Percentiles rank a stretch among this genome's conserved stretches.
phyloP scores from a whole-genome alignment of 1,140 invertebrate genomes.

The Cryptotermes secundus region DNA sequence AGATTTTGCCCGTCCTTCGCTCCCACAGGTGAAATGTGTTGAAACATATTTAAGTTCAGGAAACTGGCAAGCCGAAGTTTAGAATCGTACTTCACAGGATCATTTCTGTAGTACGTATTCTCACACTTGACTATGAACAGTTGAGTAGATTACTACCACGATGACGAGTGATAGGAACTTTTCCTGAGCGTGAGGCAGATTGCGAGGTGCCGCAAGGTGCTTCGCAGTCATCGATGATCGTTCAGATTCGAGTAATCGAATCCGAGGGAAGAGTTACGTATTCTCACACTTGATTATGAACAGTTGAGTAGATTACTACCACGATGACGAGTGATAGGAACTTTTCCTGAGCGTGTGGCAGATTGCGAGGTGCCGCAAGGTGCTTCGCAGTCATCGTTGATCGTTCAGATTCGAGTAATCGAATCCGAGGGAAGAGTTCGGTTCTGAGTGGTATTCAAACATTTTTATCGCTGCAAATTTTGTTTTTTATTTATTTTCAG shows the following conservation, averaged over 20 bases:
- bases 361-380: background rate
- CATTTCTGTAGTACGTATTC: conserved; percentile 6
- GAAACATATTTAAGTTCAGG: background rate
- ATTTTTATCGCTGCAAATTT: no score
- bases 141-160: no score
- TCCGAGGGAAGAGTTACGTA: no score
- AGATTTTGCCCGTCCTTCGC: background rate
- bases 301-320: background rate
- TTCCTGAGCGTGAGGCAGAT: no score
- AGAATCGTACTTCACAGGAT: conserved; percentile 11
- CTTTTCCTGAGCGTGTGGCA: background rate
- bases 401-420: background rate
- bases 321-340: background rate
- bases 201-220: no score
- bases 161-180: no score
- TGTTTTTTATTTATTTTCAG: no score
- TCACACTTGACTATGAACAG: no score
- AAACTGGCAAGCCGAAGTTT: background rate
- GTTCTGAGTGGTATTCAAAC: background rate
- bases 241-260: no score
- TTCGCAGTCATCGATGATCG: no score
- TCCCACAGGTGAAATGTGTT: background rate
- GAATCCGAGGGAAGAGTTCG: background rate
- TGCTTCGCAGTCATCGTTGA: background rate
- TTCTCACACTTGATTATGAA: background rate